These are phyloP conservation scores for Reinhardtius hippoglossoides DNA, from an alignment of 2,113 vertebrate genomes.

Conservation along the genomic window DNA sequence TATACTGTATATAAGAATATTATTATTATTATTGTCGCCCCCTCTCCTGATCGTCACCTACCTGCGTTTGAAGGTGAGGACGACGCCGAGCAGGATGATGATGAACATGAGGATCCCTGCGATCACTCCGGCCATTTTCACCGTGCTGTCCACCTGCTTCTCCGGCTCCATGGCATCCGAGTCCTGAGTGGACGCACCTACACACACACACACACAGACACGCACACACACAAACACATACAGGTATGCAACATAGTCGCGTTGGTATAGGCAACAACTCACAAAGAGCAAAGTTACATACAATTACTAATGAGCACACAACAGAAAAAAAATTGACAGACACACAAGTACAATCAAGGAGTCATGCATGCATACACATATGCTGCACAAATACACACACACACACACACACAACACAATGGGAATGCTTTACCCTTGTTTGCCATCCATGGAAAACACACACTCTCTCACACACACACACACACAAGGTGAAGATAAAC, in stretches of 20 bases:
- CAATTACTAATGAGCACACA: background rate
- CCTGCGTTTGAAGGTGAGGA: constrained; percentile 98
- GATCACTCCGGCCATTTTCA: constrained; percentile 96
- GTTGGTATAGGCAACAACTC: background rate
- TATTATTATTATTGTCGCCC: too few relatives aligned
- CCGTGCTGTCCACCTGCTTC: constrained; percentile 94
- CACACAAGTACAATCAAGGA: background rate
- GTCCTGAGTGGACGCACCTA: constrained; percentile 96
- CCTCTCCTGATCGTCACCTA: constrained; percentile 57
- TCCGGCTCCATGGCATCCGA: constrained; percentile 95
- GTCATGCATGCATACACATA: background rate
- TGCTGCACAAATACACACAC: background rate
- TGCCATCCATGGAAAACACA: too few relatives aligned
- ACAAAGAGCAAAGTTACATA: background rate
- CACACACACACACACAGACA: constrained; percentile 21
- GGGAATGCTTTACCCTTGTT: too few relatives aligned
- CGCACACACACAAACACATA: constrained; percentile 41
- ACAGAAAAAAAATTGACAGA: background rate
- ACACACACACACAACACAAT: too few relatives aligned
- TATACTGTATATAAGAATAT: too few relatives aligned
- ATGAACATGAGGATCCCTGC: constrained; percentile 97
- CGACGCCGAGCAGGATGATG: constrained; percentile 94
- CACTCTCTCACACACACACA: too few relatives aligned
- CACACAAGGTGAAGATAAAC: constrained; percentile 26
- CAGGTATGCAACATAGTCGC: constrained; percentile 47